Conservation (phyloP, 2,113 vertebrate genomes). For the Zootoca vivipara region DNA sequence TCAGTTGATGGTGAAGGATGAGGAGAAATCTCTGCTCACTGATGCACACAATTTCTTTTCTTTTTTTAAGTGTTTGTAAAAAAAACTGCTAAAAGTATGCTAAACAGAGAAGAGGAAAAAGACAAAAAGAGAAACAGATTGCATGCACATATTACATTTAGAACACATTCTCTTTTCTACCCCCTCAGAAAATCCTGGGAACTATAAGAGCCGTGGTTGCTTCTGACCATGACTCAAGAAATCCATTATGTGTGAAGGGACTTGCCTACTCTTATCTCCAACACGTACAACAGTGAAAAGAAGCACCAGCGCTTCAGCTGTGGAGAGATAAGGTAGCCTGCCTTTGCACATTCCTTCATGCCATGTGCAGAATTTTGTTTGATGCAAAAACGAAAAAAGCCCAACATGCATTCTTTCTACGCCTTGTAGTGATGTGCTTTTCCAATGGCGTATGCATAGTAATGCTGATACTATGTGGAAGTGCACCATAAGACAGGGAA, state of each 20-base stretch:
- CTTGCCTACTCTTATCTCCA: too few relatives aligned
- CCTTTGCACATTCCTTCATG: background rate
- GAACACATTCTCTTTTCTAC: too few relatives aligned
- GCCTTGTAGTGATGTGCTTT: background rate
- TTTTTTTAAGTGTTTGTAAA: too few relatives aligned
- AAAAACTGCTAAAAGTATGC: background rate
- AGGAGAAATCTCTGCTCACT: background rate
- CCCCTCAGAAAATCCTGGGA: too few relatives aligned
- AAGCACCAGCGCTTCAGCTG: background rate
- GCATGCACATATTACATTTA: background rate
- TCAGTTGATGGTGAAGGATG: background rate
- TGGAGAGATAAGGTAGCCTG: background rate
- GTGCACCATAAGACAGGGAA: too few relatives aligned
- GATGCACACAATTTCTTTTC: background rate
- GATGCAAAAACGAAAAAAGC: background rate
- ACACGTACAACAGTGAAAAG: too few relatives aligned
- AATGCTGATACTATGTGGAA: background rate
- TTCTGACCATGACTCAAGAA: background rate
- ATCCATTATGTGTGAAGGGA: background rate
- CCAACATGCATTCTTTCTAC: background rate
- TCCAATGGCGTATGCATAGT: background rate
- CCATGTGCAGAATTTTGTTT: background rate
- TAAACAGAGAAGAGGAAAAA: background rate
- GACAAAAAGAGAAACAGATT: background rate
- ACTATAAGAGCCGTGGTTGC: too few relatives aligned